Conservation (phyloP, 2,888 invertebrate species). For the Drosophila paranaensis region DNA sequence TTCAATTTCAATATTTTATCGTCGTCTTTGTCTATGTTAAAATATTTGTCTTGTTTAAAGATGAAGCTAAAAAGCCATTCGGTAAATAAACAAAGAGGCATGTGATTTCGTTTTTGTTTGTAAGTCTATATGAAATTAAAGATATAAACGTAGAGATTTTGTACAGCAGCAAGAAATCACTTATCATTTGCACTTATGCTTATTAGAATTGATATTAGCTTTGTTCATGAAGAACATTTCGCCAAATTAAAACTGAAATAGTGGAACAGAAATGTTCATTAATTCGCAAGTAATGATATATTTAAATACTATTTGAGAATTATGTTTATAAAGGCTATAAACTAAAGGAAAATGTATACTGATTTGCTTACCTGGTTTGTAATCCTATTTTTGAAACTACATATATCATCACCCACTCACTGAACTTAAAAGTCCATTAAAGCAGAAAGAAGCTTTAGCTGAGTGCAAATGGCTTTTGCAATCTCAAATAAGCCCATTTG, state of each 20-base stretch:
- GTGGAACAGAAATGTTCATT: too few species aligned
- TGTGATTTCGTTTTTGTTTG: neutral
- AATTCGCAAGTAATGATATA: too few species aligned
- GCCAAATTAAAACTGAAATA: too few species aligned
- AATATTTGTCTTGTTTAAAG: neutral
- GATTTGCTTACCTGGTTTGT: too few species aligned
- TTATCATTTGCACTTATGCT: neutral
- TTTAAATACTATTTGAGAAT: too few species aligned
- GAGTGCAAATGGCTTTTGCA: neutral
- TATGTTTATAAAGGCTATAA: too few species aligned
- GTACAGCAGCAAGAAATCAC: neutral
- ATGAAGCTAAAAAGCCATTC: neutral
- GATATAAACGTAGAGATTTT: neutral
- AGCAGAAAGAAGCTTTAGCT: neutral
- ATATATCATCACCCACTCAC: neutral
- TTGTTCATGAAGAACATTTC: neutral
- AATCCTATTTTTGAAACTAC: too few species aligned
- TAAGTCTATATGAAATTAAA: neutral
- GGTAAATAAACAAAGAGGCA: neutral
- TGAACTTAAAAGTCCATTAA: neutral
- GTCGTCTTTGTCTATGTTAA: neutral
- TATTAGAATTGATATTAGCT: neutral
- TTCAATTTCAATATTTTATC: too few species aligned
- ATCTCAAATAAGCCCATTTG: neutral
- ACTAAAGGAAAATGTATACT: too few species aligned